Conservation (phyloP, 1,140 invertebrate species). For the Scylla paramamosain region DNA sequence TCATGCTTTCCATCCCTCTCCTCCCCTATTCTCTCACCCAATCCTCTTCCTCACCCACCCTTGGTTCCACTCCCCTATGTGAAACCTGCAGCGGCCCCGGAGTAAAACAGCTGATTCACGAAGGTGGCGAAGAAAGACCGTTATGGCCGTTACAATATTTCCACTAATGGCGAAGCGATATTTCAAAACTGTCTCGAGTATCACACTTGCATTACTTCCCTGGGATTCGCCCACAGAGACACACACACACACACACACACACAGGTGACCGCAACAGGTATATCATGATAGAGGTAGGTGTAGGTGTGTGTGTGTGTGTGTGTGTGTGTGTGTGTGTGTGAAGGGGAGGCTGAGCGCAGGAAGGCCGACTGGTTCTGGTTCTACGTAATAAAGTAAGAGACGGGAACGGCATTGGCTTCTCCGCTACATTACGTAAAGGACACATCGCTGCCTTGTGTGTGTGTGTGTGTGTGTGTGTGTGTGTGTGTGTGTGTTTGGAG, state of each 20-base stretch:
- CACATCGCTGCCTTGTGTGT: too few species aligned
- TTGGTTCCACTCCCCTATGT: not conserved
- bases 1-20: too few species aligned
- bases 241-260: slow-evolving; percentile 20
- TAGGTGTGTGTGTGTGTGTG: too few species aligned
- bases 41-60: not conserved
- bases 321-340: too few species aligned
- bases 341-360: not conserved
- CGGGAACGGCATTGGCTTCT: too few species aligned
- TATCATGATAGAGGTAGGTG: too few species aligned
- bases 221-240: not conserved
- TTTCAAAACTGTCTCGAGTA: not conserved
- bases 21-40: too few species aligned
- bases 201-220: not conserved
- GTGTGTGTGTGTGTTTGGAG: too few species aligned
- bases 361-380: not conserved
- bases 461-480: too few species aligned
- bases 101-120: not conserved
- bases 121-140: not conserved
- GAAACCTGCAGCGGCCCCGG: not conserved
- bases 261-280: not conserved
- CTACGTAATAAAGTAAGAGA: too few species aligned
- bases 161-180: not conserved
- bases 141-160: not conserved
- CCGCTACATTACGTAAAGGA: too few species aligned